Base-by-base conservation (phyloP, 2,797 vertebrate genomes). In the Danio tinwini region DNA sequence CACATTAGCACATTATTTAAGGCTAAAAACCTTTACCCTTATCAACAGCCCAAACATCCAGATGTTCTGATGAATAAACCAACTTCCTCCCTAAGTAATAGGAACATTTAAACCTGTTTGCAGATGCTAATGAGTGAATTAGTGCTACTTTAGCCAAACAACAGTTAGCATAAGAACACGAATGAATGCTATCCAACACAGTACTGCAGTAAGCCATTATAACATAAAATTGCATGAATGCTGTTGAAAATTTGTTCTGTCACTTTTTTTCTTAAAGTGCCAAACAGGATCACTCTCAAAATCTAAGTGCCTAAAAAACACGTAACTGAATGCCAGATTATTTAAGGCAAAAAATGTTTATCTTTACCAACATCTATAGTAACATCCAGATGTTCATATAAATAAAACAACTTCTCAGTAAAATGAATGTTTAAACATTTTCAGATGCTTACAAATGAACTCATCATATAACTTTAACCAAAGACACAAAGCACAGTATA, bases 1-100 rank as follows among this genome's bases (percentile, higher is more conserved):
- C 85, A 84, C 83, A 82, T 86, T 84, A 88, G 80, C 76, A 81
- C 76, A 78, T 85, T 85, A 85, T 84, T 86, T 82, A 84, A 83
- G 82, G 47, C 42, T 49, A 65, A 74, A 82, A 59, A 40, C 78
- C 71, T 52, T 65, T 45, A 45, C 55, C 78, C 50, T 78, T 80
- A 83, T 82, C 82, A 70, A 47, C 80, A 55, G 69, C 71, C 7
- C 45, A 29, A 78, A 74, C 59, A 82, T 70, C 77, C 78, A 83
- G 77, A 77, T 72, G 72, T 52, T 78, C 17, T 39, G 73, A 82
- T 56, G 79, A 84, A 81, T 49, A 76, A 81, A 67, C 59, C 50
- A 44, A 53, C 42, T 81, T 56, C 8, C 63, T 59, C 58, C 17
- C 44, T 47, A 16, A 12, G 4, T 52, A 69, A 42, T 69, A 47